Conservation (phyloP, 1,140 invertebrate genomes). For the Trypoxylus dichotomus region DNA sequence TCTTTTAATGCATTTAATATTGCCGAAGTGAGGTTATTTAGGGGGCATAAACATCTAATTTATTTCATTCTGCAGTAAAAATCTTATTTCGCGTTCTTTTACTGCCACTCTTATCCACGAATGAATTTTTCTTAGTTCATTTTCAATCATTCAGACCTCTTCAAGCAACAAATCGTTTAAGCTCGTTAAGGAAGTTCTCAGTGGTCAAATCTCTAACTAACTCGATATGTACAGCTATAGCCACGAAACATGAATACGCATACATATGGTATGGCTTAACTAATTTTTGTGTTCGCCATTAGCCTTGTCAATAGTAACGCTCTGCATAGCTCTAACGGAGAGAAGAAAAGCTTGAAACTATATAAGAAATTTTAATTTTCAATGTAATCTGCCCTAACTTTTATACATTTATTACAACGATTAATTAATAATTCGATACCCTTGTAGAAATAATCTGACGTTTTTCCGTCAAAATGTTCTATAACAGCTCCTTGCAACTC, state of each 20-base stretch:
- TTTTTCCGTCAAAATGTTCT: no score
- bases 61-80: not conserved
- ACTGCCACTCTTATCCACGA: not conserved
- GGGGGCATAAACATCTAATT: conserved; percentile 37
- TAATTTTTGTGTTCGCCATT: conserved; percentile 29
- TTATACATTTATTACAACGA: no score
- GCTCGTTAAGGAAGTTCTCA: conserved; percentile 39
- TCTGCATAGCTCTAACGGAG: conserved; percentile 41
- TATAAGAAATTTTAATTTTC: no score
- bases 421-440: no score
- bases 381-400: no score
- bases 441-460: no score
- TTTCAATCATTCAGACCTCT: conserved; percentile 38
- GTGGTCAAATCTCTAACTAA: conserved; percentile 43
- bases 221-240: conserved; percentile 50
- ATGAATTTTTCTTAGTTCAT: conserved; percentile 33
- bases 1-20: conserved; percentile 45
- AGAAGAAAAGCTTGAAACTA: no score
- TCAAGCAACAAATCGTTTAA: conserved; percentile 43
- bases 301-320: conserved; percentile 38
- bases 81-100: no score
- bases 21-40: conserved; percentile 43
- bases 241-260: conserved; percentile 47
- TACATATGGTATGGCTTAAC: conserved; percentile 48
- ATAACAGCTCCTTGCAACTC: no score